phyloP scores from a whole-genome alignment of 2,797 vertebrate species.

The Betta splendens region DNA sequence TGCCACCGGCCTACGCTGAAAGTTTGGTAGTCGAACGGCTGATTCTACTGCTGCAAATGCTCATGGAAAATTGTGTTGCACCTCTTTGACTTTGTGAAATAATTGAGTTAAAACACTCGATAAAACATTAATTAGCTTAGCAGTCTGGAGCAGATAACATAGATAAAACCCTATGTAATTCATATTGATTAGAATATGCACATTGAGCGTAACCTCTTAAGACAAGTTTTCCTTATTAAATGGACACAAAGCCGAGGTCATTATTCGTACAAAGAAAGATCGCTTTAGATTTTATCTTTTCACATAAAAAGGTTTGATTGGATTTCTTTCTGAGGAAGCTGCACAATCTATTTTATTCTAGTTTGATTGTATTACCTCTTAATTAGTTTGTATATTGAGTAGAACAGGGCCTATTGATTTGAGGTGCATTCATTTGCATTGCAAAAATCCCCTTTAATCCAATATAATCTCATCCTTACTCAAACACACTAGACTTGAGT shows the following conservation, averaged over 20 bases:
- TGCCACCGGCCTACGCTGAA: background rate
- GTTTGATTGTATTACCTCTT: conserved; percentile 88
- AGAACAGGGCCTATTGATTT: conserved; percentile 86
- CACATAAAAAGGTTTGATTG: conserved; percentile 89
- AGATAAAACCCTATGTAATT: conserved; percentile 89
- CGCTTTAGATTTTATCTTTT: conserved; percentile 88
- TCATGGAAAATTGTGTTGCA: conserved; percentile 80
- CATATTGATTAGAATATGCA: conserved; percentile 90
- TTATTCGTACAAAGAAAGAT: conserved; percentile 87
- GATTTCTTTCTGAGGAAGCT: conserved; percentile 84
- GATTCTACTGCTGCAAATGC: conserved; percentile 51
- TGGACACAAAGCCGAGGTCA: conserved; percentile 85
- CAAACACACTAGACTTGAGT: conserved; percentile 75
- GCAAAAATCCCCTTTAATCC: conserved; percentile 86
- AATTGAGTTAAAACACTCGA: conserved; percentile 90
- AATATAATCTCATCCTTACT: conserved; percentile 86
- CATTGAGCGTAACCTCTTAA: conserved; percentile 87
- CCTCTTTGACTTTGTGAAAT: conserved; percentile 87
- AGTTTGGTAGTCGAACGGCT: conserved; percentile 11
- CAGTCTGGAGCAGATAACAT: conserved; percentile 86
- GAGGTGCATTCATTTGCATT: conserved; percentile 87
- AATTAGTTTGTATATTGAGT: conserved; percentile 90
- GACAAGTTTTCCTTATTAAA: conserved; percentile 88
- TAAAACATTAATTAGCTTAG: conserved; percentile 90
- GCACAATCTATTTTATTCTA: conserved; percentile 83